A percentile compares a stretch with the other conserved stretches of the same genome.
Evolutionary conservation across 2,113 vertebrate species (phyloP).

Genomic region (Uropsilus gracilis): DNA sequence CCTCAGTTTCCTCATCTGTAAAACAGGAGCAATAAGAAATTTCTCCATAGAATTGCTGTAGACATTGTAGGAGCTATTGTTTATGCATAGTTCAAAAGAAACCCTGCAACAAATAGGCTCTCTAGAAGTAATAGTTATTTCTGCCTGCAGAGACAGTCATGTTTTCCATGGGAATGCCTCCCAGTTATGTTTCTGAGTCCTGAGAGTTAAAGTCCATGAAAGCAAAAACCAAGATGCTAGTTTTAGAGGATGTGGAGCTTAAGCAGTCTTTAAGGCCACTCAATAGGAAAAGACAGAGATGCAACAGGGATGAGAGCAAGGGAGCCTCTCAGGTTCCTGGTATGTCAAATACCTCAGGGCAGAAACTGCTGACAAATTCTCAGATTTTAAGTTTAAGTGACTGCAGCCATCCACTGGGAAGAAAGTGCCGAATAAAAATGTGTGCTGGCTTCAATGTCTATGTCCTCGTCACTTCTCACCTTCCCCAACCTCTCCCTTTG

Average conservation of each 20-base stretch:
- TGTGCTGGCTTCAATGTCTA: accelerated
- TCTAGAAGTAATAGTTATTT: not conserved
- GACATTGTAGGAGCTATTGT: not conserved
- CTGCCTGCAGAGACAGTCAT: not conserved
- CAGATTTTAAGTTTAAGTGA: not conserved
- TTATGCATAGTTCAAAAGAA: not conserved
- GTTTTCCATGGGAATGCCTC: not conserved
- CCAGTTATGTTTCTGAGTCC: not conserved
- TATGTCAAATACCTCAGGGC: not conserved
- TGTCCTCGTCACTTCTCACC: not conserved
- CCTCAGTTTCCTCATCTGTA: not conserved
- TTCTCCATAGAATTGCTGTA: not conserved
- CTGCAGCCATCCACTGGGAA: not conserved
- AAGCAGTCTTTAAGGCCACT: not conserved
- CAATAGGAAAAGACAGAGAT: not conserved
- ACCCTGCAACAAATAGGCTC: not conserved
- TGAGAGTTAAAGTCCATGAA: not conserved
- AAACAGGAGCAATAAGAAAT: not conserved
- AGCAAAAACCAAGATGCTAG: not conserved
- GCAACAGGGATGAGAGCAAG: not conserved
- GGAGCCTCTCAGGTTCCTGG: not conserved
- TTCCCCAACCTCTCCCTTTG: not conserved
- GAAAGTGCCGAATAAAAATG: not conserved
- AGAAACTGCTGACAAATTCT: not conserved
- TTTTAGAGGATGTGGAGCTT: not conserved